phyloP scores from a whole-genome alignment of 2,888 invertebrate species.

The Quadroppia sp. region DNA sequence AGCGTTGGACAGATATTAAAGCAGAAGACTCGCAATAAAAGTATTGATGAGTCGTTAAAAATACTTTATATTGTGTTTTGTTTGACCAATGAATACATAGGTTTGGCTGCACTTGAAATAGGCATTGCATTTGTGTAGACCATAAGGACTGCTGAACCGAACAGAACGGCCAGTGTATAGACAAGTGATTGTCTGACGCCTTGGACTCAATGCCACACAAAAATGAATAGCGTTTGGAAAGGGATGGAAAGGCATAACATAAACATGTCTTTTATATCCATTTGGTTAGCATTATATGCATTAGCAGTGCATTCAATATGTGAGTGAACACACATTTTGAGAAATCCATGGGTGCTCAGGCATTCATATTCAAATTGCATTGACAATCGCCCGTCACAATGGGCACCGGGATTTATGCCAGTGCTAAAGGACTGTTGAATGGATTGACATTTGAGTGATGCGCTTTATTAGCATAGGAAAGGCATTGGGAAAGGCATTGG shows the following conservation, averaged over 20 bases:
- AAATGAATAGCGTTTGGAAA: background rate
- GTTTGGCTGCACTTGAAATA: slow-evolving; percentile 3
- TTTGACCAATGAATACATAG: background rate
- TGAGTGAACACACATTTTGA: background rate
- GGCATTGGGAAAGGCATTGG: slow-evolving; percentile 17
- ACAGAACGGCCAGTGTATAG: background rate
- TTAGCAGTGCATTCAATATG: background rate
- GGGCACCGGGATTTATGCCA: background rate
- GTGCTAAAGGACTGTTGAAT: background rate
- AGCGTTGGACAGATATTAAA: background rate
- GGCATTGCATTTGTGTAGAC: background rate
- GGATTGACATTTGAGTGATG: slow-evolving; percentile 32
- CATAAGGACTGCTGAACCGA: background rate
- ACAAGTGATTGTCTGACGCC: background rate
- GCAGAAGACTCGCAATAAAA: background rate
- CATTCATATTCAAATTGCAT: slow-evolving; percentile 24
- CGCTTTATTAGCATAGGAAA: slow-evolving; percentile 25
- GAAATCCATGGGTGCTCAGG: slow-evolving; percentile 12
- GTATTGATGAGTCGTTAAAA: background rate
- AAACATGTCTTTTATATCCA: slow-evolving; percentile 12
- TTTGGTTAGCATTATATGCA: slow-evolving; percentile 5
- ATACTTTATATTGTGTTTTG: background rate
- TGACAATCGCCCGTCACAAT: background rate
- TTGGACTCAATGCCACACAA: background rate
- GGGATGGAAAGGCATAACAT: too few relatives aligned